These are phyloP conservation scores for Lycaena phlaeas DNA, from an alignment of 2,888 invertebrate species.

Conservation along the genomic window DNA sequence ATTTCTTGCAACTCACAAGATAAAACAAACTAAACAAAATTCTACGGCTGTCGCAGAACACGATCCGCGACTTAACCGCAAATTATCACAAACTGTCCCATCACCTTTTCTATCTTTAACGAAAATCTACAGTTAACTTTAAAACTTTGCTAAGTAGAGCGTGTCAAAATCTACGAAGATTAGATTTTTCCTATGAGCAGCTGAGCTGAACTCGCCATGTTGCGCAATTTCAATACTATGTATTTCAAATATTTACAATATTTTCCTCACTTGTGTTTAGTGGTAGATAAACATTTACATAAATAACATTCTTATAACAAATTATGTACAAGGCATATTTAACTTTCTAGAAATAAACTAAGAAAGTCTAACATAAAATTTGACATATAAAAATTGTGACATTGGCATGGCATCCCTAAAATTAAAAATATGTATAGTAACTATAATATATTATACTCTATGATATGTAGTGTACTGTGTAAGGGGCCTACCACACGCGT, in stretches of 20 bases:
- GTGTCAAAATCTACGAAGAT: slow-evolving; percentile 53
- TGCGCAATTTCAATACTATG: slow-evolving; percentile 55
- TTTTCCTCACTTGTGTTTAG: neutral
- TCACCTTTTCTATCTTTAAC: slow-evolving; percentile 36
- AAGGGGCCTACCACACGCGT: too few relatives aligned
- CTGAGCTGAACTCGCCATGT: slow-evolving; percentile 67
- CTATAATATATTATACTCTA: too few relatives aligned
- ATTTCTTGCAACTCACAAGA: slow-evolving; percentile 43
- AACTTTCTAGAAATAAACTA: slow-evolving; percentile 8
- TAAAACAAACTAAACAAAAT: slow-evolving; percentile 30
- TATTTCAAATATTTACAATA: slow-evolving; percentile 17
- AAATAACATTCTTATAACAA: neutral
- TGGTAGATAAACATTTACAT: slow-evolving; percentile 10
- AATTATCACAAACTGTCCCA: slow-evolving; percentile 35
- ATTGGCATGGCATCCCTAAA: too few relatives aligned
- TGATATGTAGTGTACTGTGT: too few relatives aligned
- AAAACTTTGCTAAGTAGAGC: slow-evolving; percentile 53
- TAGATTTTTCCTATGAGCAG: slow-evolving; percentile 51
- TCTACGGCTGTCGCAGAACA: slow-evolving; percentile 20
- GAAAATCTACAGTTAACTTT: slow-evolving; percentile 43
- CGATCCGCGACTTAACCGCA: slow-evolving; percentile 28
- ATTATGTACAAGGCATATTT: neutral
- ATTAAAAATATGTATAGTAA: too few relatives aligned
- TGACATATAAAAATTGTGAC: slow-evolving; percentile 1
- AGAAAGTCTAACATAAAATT: slow-evolving; percentile 2